These are phyloP conservation scores for Napeogenes inachia DNA, from an alignment of 2,888 invertebrate species.

Conservation along the genomic window DNA sequence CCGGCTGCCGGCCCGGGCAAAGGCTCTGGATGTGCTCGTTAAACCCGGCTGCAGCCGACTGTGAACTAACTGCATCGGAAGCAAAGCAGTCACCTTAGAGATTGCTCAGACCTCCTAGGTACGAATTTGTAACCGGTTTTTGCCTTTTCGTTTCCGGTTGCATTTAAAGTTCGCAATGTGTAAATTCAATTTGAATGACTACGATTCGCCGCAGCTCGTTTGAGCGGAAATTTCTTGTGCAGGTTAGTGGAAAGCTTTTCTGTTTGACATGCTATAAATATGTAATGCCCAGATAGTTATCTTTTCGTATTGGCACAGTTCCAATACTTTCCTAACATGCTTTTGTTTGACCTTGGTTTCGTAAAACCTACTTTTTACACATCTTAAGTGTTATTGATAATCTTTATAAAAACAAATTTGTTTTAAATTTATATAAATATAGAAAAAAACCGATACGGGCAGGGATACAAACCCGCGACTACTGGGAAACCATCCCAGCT, in stretches of 20 bases:
- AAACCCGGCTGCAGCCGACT: constrained; percentile 44
- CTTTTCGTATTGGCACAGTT: constrained; percentile 54
- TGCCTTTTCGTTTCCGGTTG: constrained; percentile 41
- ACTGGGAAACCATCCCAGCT: too few species aligned
- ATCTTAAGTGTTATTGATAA: too few species aligned
- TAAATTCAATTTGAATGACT: constrained; percentile 56
- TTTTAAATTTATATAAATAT: too few species aligned
- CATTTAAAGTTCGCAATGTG: constrained; percentile 30
- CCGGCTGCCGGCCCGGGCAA: constrained; percentile 42
- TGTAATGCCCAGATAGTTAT: constrained; percentile 59
- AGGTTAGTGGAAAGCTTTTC: constrained; percentile 56
- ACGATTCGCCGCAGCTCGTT: constrained; percentile 52
- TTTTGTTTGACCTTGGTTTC: constrained; percentile 1
- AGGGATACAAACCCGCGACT: too few species aligned
- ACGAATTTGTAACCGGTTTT: constrained; percentile 41
- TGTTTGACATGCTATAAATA: constrained; percentile 49
- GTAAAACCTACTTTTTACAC: neutral
- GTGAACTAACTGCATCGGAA: constrained; percentile 50
- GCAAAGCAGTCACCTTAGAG: constrained; percentile 47
- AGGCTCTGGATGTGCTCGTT: constrained; percentile 53
- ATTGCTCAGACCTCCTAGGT: constrained; percentile 36
- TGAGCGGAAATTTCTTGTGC: constrained; percentile 43
- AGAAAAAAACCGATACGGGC: too few species aligned
- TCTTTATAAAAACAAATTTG: too few species aligned
- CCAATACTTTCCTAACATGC: constrained; percentile 44